A percentile compares a stretch with the other conserved stretches of the same genome.
These are phyloP conservation scores for Bolinopsis microptera DNA, from an alignment of 37 sponge, comb jelly and placozoan species.

Conservation along the genomic window DNA sequence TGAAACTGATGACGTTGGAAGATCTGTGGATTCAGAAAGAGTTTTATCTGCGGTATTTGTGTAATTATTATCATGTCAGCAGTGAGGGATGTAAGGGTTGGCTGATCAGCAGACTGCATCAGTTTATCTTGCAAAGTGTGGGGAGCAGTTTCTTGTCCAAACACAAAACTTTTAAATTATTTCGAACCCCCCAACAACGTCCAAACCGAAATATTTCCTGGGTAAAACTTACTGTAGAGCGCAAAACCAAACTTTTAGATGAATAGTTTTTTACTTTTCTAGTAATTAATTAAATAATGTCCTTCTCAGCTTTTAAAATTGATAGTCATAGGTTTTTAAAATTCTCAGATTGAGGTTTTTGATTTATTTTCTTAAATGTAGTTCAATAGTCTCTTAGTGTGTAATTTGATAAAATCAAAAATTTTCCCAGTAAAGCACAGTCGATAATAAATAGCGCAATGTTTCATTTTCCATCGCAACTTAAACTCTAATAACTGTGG, in stretches of 20 bases:
- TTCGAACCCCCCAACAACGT: neutral
- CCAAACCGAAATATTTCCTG: neutral
- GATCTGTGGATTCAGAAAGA: conserved; percentile 45
- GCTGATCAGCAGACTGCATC: conserved; percentile 14
- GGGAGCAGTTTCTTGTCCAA: neutral
- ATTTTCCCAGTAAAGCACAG: no score
- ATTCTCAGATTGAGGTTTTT: no score
- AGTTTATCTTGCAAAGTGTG: conserved; percentile 22
- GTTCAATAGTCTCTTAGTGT: no score
- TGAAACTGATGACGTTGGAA: neutral
- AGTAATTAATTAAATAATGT: no score
- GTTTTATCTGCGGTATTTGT: neutral
- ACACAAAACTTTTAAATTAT: neutral
- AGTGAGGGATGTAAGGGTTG: conserved; percentile 21
- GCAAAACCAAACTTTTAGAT: neutral
- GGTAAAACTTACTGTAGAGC: neutral
- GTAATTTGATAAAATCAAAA: no score
- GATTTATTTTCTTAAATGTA: no score
- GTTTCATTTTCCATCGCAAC: no score
- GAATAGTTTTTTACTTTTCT: neutral
- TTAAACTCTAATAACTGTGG: no score
- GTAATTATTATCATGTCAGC: neutral
- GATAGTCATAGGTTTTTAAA: no score
- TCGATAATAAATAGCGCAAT: no score
- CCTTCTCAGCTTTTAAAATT: no score